Percentiles rank a stretch among this genome's conserved stretches.
These are phyloP conservation scores for Phenganax subtilis DNA, from an alignment of 92 coral and sea anemone species.

Conservation along the genomic window DNA sequence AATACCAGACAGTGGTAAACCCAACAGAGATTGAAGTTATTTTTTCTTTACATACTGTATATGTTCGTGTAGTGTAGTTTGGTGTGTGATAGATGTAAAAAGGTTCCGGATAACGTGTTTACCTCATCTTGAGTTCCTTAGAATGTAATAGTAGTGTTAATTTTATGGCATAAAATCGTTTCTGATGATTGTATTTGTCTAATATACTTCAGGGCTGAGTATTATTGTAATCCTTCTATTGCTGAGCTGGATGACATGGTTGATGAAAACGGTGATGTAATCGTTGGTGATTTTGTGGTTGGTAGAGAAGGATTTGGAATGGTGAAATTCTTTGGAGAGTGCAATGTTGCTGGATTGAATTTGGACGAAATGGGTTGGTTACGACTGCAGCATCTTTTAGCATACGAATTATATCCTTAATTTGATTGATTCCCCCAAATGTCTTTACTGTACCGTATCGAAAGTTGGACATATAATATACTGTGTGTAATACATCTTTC, in stretches of 20 bases:
- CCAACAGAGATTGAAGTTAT: too few species aligned
- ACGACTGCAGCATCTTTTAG: slow-evolving; percentile 17
- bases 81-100: too few species aligned
- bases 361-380: slow-evolving; percentile 81
- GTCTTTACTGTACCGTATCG: not conserved
- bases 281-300: slow-evolving; percentile 77
- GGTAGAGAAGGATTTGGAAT: slow-evolving; percentile 87
- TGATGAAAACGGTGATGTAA: slow-evolving; percentile 74
- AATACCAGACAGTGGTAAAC: too few species aligned
- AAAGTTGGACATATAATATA: too few species aligned
- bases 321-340: slow-evolving; percentile 82
- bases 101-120: too few species aligned
- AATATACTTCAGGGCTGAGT: slow-evolving; percentile 58
- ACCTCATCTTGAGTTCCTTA: too few species aligned
- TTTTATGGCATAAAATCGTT: too few species aligned
- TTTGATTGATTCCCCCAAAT: not conserved
- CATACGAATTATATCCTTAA: not conserved
- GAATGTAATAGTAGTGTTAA: too few species aligned
- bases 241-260: slow-evolving; percentile 66
- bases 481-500: not conserved
- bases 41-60: too few species aligned
- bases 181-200: too few species aligned
- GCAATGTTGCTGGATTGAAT: slow-evolving; percentile 85
- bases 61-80: too few species aligned
- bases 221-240: slow-evolving; percentile 71